These are phyloP conservation scores for Cancer borealis DNA, from an alignment of 2,888 invertebrate genomes.

Conservation along the genomic window DNA sequence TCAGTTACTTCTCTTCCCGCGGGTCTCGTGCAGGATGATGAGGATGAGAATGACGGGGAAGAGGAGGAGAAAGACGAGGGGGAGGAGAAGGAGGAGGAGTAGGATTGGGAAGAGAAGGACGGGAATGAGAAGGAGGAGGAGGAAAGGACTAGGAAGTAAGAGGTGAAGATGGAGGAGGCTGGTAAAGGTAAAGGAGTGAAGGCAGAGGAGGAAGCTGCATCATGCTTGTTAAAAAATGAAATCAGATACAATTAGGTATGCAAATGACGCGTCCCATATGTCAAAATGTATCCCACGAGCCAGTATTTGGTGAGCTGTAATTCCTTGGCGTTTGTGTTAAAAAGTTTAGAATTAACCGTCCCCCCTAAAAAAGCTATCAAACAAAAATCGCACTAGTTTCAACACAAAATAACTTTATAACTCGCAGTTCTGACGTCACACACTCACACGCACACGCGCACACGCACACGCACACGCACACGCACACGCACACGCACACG, in stretches of 20 bases:
- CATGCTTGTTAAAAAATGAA: neutral
- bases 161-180: neutral
- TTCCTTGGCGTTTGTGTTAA: neutral
- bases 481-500: neutral
- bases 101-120: no score
- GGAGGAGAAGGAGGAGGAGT: no score
- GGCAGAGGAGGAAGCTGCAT: neutral
- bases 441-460: neutral
- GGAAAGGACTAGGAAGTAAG: no score
- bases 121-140: no score
- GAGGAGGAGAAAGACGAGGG: neutral
- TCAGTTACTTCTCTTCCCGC: neutral
- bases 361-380: neutral
- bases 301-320: neutral
- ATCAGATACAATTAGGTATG: conserved; percentile 5
- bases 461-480: conserved; percentile 37
- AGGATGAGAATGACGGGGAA: neutral
- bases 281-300: neutral
- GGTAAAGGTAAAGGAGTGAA: neutral
- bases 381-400: neutral
- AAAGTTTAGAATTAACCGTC: neutral
- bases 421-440: neutral
- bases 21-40: neutral
- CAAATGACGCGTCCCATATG: neutral
- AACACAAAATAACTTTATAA: neutral